phyloP scores from a whole-genome alignment of 2,888 invertebrate genomes.

The Pachydiplax longipennis region DNA sequence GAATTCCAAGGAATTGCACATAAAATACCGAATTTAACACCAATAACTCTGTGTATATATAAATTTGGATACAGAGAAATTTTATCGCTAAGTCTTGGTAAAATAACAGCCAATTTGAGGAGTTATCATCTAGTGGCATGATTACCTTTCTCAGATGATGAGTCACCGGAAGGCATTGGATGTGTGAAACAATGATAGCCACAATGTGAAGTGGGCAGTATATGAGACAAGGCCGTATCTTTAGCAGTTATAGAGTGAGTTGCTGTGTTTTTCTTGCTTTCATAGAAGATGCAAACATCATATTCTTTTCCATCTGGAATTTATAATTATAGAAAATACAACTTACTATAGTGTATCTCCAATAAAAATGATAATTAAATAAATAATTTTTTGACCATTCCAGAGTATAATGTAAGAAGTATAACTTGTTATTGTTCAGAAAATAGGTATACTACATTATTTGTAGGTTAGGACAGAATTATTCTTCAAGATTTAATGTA shows the following conservation, averaged over 20 bases:
- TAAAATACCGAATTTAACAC: no score
- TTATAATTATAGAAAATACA: background rate
- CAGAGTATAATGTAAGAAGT: no score
- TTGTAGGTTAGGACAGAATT: no score
- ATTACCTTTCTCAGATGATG: background rate
- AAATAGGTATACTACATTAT: no score
- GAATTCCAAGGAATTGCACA: background rate
- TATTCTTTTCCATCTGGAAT: conserved; percentile 31
- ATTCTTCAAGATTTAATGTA: no score
- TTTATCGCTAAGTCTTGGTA: background rate
- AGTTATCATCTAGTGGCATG: background rate
- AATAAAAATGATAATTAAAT: no score
- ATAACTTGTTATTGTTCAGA: no score
- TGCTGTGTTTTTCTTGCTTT: background rate
- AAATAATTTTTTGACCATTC: no score
- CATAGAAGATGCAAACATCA: conserved; percentile 22
- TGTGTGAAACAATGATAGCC: conserved; percentile 26
- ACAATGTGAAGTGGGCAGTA: background rate
- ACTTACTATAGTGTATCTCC: no score
- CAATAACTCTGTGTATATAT: no score
- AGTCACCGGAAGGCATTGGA: background rate
- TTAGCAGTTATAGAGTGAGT: background rate
- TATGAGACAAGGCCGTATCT: background rate
- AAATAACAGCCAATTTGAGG: background rate
- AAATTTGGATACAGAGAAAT: background rate